phyloP scores from a whole-genome alignment of 1,140 invertebrate genomes.

The Rhopalosiphum padi region DNA sequence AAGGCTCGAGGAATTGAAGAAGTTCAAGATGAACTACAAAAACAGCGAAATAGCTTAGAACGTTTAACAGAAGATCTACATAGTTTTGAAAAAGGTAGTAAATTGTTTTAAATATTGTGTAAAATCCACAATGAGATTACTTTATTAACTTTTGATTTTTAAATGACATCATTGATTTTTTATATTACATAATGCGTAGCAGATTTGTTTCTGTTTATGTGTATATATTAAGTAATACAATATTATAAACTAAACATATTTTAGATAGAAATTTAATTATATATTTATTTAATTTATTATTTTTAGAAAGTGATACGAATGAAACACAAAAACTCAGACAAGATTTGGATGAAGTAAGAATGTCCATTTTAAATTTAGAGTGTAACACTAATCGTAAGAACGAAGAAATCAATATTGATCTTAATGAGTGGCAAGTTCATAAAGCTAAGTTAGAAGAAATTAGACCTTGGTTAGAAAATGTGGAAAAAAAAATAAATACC shows the following conservation, averaged over 20 bases:
- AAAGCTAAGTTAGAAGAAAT: constrained; percentile 79
- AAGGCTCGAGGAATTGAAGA: constrained; percentile 47
- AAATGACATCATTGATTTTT: not conserved
- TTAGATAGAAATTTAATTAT: not conserved
- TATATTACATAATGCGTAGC: not conserved
- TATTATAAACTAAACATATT: not conserved
- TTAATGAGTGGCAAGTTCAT: constrained; percentile 73
- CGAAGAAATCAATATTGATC: constrained; percentile 74
- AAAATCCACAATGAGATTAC: not conserved
- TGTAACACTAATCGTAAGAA: constrained; percentile 63
- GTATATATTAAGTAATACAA: not conserved
- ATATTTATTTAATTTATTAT: not conserved
- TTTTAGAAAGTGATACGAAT: constrained; percentile 49
- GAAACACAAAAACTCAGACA: constrained; percentile 49
- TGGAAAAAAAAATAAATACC: constrained; percentile 77
- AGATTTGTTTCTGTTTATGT: not conserved
- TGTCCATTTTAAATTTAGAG: constrained; percentile 47
- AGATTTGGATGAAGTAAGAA: constrained; percentile 51
- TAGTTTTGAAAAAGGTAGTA: constrained; percentile 54
- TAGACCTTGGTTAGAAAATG: constrained; percentile 87
- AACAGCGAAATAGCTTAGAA: constrained; percentile 41
- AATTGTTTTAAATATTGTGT: not conserved
- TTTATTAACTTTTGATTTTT: not conserved
- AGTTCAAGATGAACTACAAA: constrained; percentile 53
- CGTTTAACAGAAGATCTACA: constrained; percentile 39